Conservation (phyloP, 2,113 vertebrate genomes). For the Hepsetus odoe region DNA sequence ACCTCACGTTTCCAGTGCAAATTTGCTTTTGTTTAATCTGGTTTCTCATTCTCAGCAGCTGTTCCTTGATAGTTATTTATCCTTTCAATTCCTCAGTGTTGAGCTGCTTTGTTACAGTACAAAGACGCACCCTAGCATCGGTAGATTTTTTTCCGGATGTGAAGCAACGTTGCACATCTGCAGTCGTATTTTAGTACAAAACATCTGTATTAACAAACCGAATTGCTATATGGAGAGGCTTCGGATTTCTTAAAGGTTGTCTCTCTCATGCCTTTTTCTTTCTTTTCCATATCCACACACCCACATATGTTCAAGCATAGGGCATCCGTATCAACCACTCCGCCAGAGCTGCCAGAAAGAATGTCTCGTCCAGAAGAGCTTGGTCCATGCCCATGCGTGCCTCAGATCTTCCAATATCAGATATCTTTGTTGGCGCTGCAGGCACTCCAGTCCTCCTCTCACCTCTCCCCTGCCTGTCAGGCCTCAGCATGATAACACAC, state of each 20-base stretch:
- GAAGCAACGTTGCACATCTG: no score
- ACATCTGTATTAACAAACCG: background rate
- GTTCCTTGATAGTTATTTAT: no score
- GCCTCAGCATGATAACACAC: conserved; percentile 17
- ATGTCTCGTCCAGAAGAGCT: conserved; percentile 8
- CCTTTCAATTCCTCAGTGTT: no score
- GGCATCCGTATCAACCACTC: background rate
- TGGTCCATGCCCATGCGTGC: background rate
- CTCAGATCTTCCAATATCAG: conserved; percentile 22
- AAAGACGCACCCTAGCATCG: no score
- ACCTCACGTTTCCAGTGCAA: no score
- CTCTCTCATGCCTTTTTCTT: background rate
- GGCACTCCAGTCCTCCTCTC: background rate
- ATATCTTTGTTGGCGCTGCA: background rate
- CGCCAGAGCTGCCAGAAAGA: background rate
- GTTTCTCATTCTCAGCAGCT: no score
- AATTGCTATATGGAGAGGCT: background rate
- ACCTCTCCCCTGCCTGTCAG: background rate
- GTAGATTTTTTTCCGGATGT: no score
- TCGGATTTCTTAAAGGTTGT: background rate
- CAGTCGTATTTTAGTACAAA: no score
- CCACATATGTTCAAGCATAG: background rate
- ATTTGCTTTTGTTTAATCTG: no score
- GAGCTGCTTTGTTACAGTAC: no score
- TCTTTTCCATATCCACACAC: background rate